Evolutionary conservation across 2,797 vertebrate species (phyloP).

Genomic region (Coreius guichenoti): DNA sequence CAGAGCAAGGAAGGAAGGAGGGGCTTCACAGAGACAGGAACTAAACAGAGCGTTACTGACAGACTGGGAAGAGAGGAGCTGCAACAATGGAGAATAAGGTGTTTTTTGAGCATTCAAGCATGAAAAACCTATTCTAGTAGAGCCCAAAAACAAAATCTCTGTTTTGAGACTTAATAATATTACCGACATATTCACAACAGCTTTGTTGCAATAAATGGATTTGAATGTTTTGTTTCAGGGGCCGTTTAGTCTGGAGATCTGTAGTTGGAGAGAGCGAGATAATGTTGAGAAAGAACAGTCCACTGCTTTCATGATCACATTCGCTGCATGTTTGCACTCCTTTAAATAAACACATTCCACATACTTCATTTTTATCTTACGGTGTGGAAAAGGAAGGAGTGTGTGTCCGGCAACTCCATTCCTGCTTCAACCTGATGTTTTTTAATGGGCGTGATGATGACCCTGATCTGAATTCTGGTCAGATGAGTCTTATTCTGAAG

Average conservation of each 20-base stretch:
- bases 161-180: not conserved
- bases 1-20: not conserved
- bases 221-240: conserved; percentile 15
- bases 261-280: not conserved
- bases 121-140: not conserved
- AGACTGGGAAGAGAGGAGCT: not conserved
- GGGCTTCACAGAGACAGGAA: not conserved
- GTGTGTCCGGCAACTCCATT: conserved; percentile 4
- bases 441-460: conserved; percentile 8
- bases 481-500: conserved; percentile 54
- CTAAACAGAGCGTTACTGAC: not conserved
- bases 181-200: not conserved
- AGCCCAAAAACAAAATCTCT: not conserved
- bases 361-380: not conserved
- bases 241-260: not conserved
- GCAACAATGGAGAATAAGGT: not conserved
- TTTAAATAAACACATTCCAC: conserved; percentile 10
- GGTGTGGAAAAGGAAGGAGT: not conserved
- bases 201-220: not conserved
- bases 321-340: not conserved
- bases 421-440: conserved; percentile 61
- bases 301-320: not conserved
- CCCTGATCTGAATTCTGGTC: conserved; percentile 42
- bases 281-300: not conserved
- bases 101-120: not conserved